Base-by-base conservation (phyloP, 2,888 invertebrate species). In the Alsophila aescularia region DNA sequence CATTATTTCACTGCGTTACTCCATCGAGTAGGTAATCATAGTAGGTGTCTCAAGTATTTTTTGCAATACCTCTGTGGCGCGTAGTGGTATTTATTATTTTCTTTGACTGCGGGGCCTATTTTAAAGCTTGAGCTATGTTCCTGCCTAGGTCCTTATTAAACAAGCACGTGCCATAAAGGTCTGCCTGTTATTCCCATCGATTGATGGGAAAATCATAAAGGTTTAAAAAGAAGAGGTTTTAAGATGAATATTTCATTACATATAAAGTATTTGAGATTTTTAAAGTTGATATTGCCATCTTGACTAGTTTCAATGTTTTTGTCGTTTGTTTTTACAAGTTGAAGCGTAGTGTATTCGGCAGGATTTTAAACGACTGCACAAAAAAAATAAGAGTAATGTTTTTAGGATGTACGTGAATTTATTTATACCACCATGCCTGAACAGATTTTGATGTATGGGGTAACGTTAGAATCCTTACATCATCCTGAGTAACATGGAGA, bases 121-220 rank as follows among this genome's bases (percentile, higher is more conserved):
- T 62, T 27, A 56, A 68, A 71, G 66, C 67, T 68, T 50, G 44
- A 29, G 34, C 48, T 31, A 16, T 60, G 34, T 55, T 32, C 45
- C 56, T 58, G 31, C 50, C 41, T 47, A 29, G 52, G 32, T 36
- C 54, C 49, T 48, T 59, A 51, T 37, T 57, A 62, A 27, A n/a
- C 55, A 51, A 64, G 67, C 76, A 70, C 72, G 76, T 72, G 77
- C 70, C 72, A 60, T 64, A 76, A 69, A 58, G 48, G 69, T 73
- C 65, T 51, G 66, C 62, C 60, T n/a, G n/a, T n/a, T n/a, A n/a
- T n/a, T n/a, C n/a, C n/a, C n/a, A n/a, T n/a, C n/a, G n/a, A 67
- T 67, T 69, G 73, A 72, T 65, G 64, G 70, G 69, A 70, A 72
- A 73, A 72, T 75, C 66, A 62, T 67, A 67, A 71, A 65, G 65